Evolutionary conservation across 1,140 invertebrate genomes (phyloP), one percentile per base, ranked within the genome.

Genomic region (Anthonomus grandis): DNA sequence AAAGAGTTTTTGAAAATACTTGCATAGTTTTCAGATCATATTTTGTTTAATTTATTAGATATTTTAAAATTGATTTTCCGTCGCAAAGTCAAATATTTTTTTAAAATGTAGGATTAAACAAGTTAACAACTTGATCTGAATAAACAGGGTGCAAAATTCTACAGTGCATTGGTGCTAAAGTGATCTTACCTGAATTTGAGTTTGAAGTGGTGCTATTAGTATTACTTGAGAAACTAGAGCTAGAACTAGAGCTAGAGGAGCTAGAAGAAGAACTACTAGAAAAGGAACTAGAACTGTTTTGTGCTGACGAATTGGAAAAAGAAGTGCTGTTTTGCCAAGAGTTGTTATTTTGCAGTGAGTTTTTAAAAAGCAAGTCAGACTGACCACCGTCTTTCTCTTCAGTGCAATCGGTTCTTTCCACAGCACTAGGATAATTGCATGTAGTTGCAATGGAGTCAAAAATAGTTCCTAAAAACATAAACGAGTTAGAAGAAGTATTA

Each of bases 361-460:
- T 55, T 47, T 37, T 53, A 31, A 24, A 24, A 13, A 48, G 10
- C 50, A 55, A n/a, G n/a, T n/a, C n/a, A n/a, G n/a, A 55, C 59
- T 60, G 52, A 60, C 59, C 47, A 50, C 47, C 47, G 15, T 55
- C 39, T 8, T 21, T 23, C 42, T 63, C 61, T 48, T 42, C 25
- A 1, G 73, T 60, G 25, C 73, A 68, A 4, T 75, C 58, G 37
- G 72, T 66, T 69, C 83, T 79, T 76, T 79, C 83, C 17, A 80
- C 76, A 4, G 74, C 74, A 69, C 74, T 75, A 0, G 78, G 73
- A 62, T 85, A 77, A 69, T 86, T 86, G 68, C 85, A 87, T 17
- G 75, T 74, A 49, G 75, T 64, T 25, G 75, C 68, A 5, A 76
- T 63, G 24, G 76, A 73, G 64, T 85, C 83, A 72, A 80, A 85